These are phyloP conservation scores for Dolichotis patagonum DNA, from an alignment of 2,113 vertebrate genomes.

Conservation along the genomic window DNA sequence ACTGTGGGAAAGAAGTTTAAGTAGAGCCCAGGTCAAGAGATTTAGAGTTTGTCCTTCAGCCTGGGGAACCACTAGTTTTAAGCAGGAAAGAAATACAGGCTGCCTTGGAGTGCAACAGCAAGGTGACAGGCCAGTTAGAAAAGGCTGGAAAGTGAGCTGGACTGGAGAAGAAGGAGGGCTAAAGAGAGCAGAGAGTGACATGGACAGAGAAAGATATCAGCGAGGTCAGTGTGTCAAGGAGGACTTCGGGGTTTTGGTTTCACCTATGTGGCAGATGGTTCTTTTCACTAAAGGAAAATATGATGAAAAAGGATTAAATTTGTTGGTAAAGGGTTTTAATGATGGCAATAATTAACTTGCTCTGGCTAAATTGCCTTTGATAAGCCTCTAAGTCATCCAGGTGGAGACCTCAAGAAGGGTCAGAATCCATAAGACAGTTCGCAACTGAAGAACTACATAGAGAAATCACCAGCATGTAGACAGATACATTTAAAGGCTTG, in stretches of 20 bases:
- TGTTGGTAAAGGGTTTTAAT: background rate
- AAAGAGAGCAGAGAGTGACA: background rate
- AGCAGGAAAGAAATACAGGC: background rate
- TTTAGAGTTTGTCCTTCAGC: background rate
- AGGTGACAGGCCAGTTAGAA: background rate
- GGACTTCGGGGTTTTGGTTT: background rate
- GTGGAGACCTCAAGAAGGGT: background rate
- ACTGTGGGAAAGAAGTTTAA: background rate
- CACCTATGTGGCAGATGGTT: too few species aligned
- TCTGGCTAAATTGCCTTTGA: background rate
- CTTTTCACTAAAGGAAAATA: background rate
- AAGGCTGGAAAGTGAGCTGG: background rate
- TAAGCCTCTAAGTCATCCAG: background rate
- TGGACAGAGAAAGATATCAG: background rate
- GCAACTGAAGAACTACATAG: background rate
- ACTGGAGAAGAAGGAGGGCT: background rate
- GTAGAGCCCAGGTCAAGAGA: background rate
- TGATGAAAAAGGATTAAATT: background rate
- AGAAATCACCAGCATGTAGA: background rate
- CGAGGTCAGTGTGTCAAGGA: rapidly evolving
- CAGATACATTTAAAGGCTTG: background rate
- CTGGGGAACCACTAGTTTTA: background rate
- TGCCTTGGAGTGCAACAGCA: background rate
- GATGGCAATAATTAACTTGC: background rate
- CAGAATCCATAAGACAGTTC: background rate